Conservation (phyloP, 1,140 invertebrate species). For the Manduca sexta region DNA sequence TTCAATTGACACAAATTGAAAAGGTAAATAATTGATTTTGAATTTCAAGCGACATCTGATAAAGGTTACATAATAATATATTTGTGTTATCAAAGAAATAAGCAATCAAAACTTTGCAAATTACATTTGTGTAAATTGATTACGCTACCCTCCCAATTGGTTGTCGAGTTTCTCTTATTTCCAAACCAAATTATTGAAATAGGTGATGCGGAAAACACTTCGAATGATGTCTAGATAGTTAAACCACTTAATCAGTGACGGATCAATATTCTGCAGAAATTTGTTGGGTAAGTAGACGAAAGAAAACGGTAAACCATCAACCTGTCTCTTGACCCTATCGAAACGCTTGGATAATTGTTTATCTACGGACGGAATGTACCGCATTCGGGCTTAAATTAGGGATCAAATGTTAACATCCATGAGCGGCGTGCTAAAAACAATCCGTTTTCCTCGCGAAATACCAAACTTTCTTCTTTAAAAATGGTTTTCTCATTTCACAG, state of each 20-base stretch:
- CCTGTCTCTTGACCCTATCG: slow-evolving; percentile 45
- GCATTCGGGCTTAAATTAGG: slow-evolving; percentile 26
- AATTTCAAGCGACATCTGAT: slow-evolving; percentile 7
- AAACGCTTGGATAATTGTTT: slow-evolving; percentile 64
- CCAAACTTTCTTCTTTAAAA: slow-evolving; percentile 3
- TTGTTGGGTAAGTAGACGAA: slow-evolving; percentile 13
- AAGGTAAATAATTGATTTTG: slow-evolving; percentile 6
- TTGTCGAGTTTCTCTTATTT: slow-evolving; percentile 5
- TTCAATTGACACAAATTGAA: slow-evolving; percentile 8
- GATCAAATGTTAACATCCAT: slow-evolving; percentile 63
- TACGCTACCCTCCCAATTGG: neutral
- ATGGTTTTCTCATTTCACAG: no score
- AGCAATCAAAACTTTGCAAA: neutral
- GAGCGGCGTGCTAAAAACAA: slow-evolving; percentile 32
- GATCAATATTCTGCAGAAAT: slow-evolving; percentile 24
- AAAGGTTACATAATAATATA: no score
- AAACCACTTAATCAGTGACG: slow-evolving; percentile 22
- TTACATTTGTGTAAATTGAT: neutral
- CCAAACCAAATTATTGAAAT: neutral
- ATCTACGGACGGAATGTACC: slow-evolving; percentile 39
- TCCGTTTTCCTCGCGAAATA: neutral
- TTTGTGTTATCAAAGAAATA: no score
- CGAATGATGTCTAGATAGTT: slow-evolving; percentile 8
- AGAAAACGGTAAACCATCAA: slow-evolving; percentile 37
- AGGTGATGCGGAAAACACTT: neutral